Evolutionary conservation across 2,113 vertebrate species (phyloP), one percentile per base, ranked within the genome.

Genomic region (Aphelocoma coerulescens): DNA sequence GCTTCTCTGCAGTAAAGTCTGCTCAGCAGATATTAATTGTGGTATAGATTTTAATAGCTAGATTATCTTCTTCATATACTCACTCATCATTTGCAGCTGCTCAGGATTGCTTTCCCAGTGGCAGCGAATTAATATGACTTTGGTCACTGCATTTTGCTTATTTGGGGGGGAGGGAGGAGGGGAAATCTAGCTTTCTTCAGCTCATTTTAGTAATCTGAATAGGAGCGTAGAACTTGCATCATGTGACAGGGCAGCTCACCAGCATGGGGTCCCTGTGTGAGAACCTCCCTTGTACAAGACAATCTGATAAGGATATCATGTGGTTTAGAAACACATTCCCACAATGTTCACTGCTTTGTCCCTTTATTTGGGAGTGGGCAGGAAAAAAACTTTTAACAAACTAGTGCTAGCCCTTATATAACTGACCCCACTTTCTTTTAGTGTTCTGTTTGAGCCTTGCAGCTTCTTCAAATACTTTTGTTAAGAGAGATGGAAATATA

Each of bases 231-330:
- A 94, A 86, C 79, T 80, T 63, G 88, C 68, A 91, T 90, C 96
- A 96, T 96, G 92, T 96, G 96, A 97, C 7, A 30, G 80, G 83
- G 79, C 92, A 71, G 89, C 91, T 95, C 92, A 93, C 69, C 96
- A 96, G 96, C 83, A 96, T 96, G 96, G 92, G 93, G 93, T 96
- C 96, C 68, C 73, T 91, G 83, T 95, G 93, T 96, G 96, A 95
- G 96, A 96, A 96, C 96, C 92, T 95, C 73, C 87, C 93, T 95
- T 96, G 93, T 96, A 92, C 93, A 94, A 93, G 93, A 96, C 96
- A 96, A 95, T 96, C 96, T 96, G 96, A 96, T 95, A 96, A 96
- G 93, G 96, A 91, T 96, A 97, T 96, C 93, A 95, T 96, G 96
- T 97, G 95, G 96, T 96, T 96, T 95, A 52, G 93, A 86, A 94